Conservation (phyloP, 37 sponge, comb jelly and placozoan species). For the Corticium candelabrum region DNA sequence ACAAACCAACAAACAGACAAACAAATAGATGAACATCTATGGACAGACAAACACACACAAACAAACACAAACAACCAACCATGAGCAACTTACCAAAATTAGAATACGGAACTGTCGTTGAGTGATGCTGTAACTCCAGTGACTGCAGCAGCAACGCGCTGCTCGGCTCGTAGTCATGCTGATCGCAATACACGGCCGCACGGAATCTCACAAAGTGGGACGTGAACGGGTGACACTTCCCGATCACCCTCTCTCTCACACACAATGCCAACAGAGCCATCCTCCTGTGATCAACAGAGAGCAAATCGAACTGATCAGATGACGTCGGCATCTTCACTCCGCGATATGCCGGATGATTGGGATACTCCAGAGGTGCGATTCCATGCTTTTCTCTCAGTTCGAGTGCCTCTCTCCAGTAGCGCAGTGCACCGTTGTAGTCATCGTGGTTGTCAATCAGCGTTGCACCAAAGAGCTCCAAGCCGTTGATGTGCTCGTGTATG, state of each 20-base stretch:
- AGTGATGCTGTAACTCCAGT: background rate
- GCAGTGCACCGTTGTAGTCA: background rate
- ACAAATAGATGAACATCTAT: too few relatives aligned
- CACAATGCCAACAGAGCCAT: background rate
- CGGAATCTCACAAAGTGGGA: conserved; percentile 2
- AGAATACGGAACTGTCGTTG: background rate
- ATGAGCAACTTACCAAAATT: background rate
- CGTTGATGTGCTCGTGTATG: background rate
- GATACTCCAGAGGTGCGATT: background rate
- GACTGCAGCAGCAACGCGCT: background rate
- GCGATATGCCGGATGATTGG: background rate
- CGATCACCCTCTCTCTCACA: background rate
- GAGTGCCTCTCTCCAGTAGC: background rate
- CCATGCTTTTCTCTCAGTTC: background rate
- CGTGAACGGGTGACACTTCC: background rate
- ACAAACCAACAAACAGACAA: too few relatives aligned
- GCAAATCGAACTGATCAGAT: background rate
- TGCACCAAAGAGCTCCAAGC: background rate
- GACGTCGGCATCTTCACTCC: background rate
- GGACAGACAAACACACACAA: too few relatives aligned
- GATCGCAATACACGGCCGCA: background rate
- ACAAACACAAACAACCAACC: background rate
- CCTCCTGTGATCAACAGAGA: background rate
- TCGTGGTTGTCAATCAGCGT: background rate
- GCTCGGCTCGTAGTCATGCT: conserved; percentile 1